phyloP scores from a whole-genome alignment of 2,113 vertebrate genomes.

The Thalassoma bifasciatum region DNA sequence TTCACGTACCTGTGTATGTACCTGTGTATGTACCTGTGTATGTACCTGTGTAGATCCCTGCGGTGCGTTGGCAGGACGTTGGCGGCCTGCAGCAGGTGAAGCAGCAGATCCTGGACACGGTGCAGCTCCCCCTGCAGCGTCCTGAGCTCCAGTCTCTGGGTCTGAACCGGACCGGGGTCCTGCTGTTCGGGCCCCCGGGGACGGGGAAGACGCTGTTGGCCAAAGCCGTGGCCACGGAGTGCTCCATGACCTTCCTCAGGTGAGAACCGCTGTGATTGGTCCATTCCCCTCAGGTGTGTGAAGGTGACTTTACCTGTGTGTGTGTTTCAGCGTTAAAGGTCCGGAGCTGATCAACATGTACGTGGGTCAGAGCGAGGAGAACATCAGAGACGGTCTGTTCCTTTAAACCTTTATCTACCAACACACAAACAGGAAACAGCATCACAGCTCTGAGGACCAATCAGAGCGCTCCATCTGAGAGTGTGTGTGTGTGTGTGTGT shows the following conservation, averaged over 20 bases:
- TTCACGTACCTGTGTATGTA: no score
- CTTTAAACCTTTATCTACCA: no score
- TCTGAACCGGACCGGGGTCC: slow-evolving; percentile 90
- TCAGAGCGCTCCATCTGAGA: no score
- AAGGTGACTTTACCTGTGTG: neutral
- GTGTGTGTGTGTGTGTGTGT: neutral
- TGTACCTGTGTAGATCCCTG: slow-evolving; percentile 85
- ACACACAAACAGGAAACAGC: no score
- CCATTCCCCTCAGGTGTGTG: no score
- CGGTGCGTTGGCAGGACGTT: slow-evolving; percentile 92
- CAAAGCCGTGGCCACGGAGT: slow-evolving; percentile 95
- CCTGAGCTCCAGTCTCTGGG: slow-evolving; percentile 88
- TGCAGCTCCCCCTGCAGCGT: slow-evolving; percentile 92
- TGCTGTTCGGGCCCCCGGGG: slow-evolving; percentile 94
- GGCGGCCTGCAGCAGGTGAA: slow-evolving; percentile 96
- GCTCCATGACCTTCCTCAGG: slow-evolving; percentile 96
- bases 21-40: no score
- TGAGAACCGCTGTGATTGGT: slow-evolving; percentile 47
- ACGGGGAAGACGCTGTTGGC: slow-evolving; percentile 96
- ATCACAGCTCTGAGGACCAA: no score
- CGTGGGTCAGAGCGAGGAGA: slow-evolving; percentile 97
- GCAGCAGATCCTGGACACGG: slow-evolving; percentile 93
- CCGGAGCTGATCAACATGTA: slow-evolving; percentile 99
- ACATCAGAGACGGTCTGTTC: slow-evolving; percentile 90
- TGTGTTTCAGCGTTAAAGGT: slow-evolving; percentile 89